Conservation (phyloP, 1,140 invertebrate genomes). For the Tenebrio molitor region DNA sequence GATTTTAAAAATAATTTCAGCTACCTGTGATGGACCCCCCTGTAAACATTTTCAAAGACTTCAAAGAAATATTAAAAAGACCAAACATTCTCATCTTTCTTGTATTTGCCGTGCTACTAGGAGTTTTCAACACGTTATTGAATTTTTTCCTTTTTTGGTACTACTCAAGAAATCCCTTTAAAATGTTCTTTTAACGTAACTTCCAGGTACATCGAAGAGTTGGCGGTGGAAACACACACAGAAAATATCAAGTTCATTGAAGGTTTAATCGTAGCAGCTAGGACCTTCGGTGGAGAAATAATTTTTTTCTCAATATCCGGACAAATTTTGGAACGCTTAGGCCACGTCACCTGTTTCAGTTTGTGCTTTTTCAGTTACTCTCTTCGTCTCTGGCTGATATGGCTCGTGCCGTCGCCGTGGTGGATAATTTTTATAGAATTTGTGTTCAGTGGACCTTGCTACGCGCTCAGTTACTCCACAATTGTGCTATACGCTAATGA, state of each 20-base stretch:
- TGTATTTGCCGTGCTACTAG: slow-evolving; percentile 77
- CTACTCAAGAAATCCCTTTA: too few species aligned
- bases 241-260: slow-evolving; percentile 82
- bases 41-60: slow-evolving; percentile 74
- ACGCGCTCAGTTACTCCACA: slow-evolving; percentile 82
- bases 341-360: slow-evolving; percentile 79
- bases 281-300: slow-evolving; percentile 81
- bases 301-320: slow-evolving; percentile 79
- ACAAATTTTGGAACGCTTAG: slow-evolving; percentile 72
- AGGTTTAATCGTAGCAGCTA: slow-evolving; percentile 79
- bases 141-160: slow-evolving; percentile 87
- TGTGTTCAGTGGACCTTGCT: slow-evolving; percentile 83
- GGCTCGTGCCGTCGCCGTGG: slow-evolving; percentile 80
- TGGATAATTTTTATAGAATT: slow-evolving; percentile 79
- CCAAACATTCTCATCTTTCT: slow-evolving; percentile 78
- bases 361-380: slow-evolving; percentile 80
- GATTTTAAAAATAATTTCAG: slow-evolving; percentile 68
- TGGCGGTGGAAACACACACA: slow-evolving; percentile 73
- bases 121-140: slow-evolving; percentile 82
- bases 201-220: slow-evolving; percentile 79
- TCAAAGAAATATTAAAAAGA: slow-evolving; percentile 73
- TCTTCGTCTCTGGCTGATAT: slow-evolving; percentile 76
- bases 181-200: slow-evolving; percentile 64
- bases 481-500: slow-evolving; percentile 83
- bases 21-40: slow-evolving; percentile 76